These are phyloP conservation scores for Tupaia chinensis DNA, from an alignment of 2,113 vertebrate genomes.

Conservation along the genomic window DNA sequence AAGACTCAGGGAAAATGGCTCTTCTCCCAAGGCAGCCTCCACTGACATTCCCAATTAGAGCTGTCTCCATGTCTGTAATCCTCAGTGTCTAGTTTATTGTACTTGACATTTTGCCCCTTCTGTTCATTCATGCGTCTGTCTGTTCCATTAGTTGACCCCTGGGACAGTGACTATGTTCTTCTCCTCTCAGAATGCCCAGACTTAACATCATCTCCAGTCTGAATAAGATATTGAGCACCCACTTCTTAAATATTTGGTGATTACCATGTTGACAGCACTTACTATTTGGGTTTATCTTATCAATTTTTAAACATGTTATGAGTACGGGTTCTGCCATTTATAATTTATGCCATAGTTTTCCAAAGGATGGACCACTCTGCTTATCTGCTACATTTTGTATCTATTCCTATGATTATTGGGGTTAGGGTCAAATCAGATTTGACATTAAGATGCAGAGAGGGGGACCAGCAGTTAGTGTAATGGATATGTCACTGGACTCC, in stretches of 20 bases:
- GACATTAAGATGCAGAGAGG: neutral
- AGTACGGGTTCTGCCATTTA: neutral
- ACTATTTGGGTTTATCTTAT: neutral
- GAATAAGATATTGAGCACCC: neutral
- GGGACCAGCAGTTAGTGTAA: too few species aligned
- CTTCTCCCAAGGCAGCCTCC: neutral
- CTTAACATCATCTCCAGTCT: neutral
- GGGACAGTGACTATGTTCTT: too few species aligned
- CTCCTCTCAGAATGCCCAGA: neutral
- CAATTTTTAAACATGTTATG: neutral
- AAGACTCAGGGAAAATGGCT: neutral
- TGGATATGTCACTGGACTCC: too few species aligned
- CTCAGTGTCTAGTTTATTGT: neutral
- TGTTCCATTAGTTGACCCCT: neutral
- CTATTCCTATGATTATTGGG: neutral
- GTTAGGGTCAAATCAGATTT: neutral
- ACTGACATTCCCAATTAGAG: neutral
- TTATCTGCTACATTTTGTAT: neutral
- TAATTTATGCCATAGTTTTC: neutral
- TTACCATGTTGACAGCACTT: neutral
- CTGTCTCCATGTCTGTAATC: rapidly evolving
- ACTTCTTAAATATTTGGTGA: neutral
- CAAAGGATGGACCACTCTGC: neutral
- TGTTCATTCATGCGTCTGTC: rapidly evolving
- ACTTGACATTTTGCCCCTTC: neutral